Evolutionary conservation across 1,140 invertebrate species (phyloP), one percentile per base, ranked within the genome.

Genomic region (Belonocnema kinseyi): DNA sequence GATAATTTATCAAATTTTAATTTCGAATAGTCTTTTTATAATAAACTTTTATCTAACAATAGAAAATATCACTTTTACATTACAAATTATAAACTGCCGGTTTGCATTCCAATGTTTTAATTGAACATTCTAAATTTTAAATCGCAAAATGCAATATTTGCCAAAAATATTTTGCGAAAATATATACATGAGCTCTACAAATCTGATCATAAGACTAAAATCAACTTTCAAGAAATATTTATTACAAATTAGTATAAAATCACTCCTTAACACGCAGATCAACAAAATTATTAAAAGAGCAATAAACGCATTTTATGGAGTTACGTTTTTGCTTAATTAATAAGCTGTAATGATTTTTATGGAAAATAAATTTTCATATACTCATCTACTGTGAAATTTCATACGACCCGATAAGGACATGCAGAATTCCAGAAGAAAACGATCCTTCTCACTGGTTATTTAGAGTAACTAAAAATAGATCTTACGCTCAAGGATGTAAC

Each of bases 341-440:
- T 66, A 66, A 21, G 61, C 61, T 66, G 33, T 33, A 66, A 66
- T 66, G 61, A 40, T 40, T 66, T 66, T 66, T 66, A 66, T 40
- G 26, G 26, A 12, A 66, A 66, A 66, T 46, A 33, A 26, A 66
- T 66, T 66, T 66, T 46, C 61, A 66, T 66, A 66, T 40, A 46
- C 26, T 40, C 61, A 46, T 66, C 33, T n/a, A n/a, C 61, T 66
- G 61, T 66, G 61, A 66, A 66, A 33, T 66, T 66, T 66, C 61
- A 66, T 66, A 66, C 61, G 61, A 66, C 40, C 61, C 61, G 33
- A 66, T 40, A 66, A 40, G 61, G 61, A 16, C 33, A 66, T 66
- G 46, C 1, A 26, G 61, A 66, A 66, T 66, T 40, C 61, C 61
- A 66, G 10, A 66, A 66, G 61, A 66, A 33, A 66, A 33, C 13